Conservation (phyloP, 2,113 vertebrate genomes). For the Amphilophus citrinellus region DNA sequence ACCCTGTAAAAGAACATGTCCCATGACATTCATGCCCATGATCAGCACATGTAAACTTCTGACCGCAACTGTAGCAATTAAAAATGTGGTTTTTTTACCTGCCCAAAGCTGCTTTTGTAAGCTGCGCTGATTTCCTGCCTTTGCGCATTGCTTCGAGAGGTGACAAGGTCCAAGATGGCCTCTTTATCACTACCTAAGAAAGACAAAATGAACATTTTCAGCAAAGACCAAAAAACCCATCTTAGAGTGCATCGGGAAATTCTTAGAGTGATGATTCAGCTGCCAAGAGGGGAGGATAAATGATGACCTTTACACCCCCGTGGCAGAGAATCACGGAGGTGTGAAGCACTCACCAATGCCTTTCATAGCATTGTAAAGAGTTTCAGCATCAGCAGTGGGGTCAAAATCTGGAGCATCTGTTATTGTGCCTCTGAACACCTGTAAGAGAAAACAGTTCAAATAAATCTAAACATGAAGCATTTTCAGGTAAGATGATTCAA, state of each 20-base stretch:
- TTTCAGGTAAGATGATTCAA: not conserved
- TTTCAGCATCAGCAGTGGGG: conserved; percentile 87
- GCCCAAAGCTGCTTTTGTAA: conserved; percentile 93
- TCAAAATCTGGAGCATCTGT: conserved; percentile 87
- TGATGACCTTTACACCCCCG: not conserved
- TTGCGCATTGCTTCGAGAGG: conserved; percentile 91
- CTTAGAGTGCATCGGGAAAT: not conserved
- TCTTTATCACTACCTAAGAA: conserved; percentile 94
- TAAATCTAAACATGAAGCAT: not conserved
- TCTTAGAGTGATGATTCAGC: not conserved
- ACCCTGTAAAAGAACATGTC: not conserved
- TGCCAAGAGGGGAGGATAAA: not conserved
- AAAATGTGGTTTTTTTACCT: conserved; percentile 80
- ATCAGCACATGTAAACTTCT: not conserved
- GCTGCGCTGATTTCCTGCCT: conserved; percentile 87
- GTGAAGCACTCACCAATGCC: conserved; percentile 87
- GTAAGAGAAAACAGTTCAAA: not conserved
- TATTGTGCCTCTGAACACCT: conserved; percentile 92
- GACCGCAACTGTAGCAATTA: not conserved
- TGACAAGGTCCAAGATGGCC: conserved; percentile 92
- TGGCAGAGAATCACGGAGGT: not conserved
- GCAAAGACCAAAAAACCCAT: not conserved
- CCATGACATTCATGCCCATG: not conserved
- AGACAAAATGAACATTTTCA: conserved; percentile 20
- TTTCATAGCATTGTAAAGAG: conserved; percentile 95